Conservation (phyloP, 2,113 vertebrate species). For the Nibea albiflora region DNA sequence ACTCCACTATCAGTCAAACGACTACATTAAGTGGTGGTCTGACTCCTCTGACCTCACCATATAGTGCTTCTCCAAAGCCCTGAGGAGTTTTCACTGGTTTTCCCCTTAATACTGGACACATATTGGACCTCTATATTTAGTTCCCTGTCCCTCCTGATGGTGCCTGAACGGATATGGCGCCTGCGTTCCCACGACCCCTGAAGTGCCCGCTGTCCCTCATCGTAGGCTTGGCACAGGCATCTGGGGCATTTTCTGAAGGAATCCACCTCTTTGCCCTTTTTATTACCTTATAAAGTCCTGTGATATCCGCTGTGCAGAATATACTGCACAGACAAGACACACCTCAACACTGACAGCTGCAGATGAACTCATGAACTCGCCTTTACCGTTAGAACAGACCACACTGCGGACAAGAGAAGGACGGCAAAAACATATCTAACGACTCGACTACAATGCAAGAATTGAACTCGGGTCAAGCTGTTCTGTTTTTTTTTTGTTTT, state of each 20-base stretch:
- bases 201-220: conserved; percentile 73
- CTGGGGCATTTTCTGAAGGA: conserved; percentile 73
- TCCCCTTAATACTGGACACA: conserved; percentile 72
- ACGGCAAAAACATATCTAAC: conserved; percentile 34
- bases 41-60: conserved; percentile 43
- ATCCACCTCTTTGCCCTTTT: conserved; percentile 70
- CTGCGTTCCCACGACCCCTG: conserved; percentile 88
- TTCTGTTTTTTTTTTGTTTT: conserved; percentile 21
- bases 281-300: conserved; percentile 85
- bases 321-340: conserved; percentile 39
- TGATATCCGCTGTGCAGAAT: conserved; percentile 6
- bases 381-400: conserved; percentile 8
- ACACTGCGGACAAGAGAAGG: not conserved
- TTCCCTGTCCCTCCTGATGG: conserved; percentile 80
- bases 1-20: conserved; percentile 14
- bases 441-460: conserved; percentile 7
- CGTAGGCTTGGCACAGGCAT: conserved; percentile 79
- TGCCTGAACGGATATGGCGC: conserved; percentile 86
- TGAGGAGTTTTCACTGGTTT: conserved; percentile 69
- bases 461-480: not conserved
- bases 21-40: conserved; percentile 33
- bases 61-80: conserved; percentile 62
- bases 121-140: conserved; percentile 88
- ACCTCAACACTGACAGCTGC: conserved; percentile 39
- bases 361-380: not conserved